Conservation (phyloP, 2,797 vertebrate genomes). For the Catostomus latipinnis region DNA sequence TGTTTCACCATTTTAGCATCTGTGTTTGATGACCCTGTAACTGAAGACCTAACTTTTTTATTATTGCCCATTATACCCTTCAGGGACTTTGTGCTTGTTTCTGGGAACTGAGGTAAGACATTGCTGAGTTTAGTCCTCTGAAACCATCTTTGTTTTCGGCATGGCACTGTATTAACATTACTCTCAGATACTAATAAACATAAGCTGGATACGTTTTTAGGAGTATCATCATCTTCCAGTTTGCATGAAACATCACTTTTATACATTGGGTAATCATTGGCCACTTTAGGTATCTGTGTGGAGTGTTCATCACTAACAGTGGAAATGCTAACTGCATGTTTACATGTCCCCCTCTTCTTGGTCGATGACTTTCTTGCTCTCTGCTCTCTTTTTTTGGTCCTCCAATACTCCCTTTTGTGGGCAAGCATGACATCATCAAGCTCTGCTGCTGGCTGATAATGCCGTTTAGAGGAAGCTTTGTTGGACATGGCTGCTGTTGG, state of each 20-base stretch:
- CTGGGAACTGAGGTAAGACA: conserved; percentile 58
- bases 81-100: conserved; percentile 50
- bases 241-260: conserved; percentile 59
- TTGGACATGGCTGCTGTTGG: conserved; percentile 66
- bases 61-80: conserved; percentile 45
- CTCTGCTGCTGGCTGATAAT: conserved; percentile 73
- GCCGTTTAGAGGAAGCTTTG: conserved; percentile 67
- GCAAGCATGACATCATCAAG: conserved; percentile 76
- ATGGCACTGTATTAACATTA: conserved; percentile 21
- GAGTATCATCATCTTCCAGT: conserved; percentile 10
- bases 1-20: conserved; percentile 58
- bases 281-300: conserved; percentile 8
- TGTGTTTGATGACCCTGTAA: conserved; percentile 52
- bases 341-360: conserved; percentile 34
- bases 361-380: conserved; percentile 72
- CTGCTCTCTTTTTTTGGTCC: conserved; percentile 82
- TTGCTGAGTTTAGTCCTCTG: conserved; percentile 63
- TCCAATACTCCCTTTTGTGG: conserved; percentile 83
- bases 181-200: conserved; percentile 10
- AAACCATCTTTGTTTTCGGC: conserved; percentile 65
- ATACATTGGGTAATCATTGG: conserved; percentile 54
- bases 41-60: conserved; percentile 48
- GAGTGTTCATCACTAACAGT: conserved; percentile 7
- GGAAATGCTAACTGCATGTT: conserved; percentile 24
- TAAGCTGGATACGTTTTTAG: conserved; percentile 29